These are phyloP conservation scores for Notamacropus eugenii DNA, from an alignment of 2,797 vertebrate species.

Conservation along the genomic window DNA sequence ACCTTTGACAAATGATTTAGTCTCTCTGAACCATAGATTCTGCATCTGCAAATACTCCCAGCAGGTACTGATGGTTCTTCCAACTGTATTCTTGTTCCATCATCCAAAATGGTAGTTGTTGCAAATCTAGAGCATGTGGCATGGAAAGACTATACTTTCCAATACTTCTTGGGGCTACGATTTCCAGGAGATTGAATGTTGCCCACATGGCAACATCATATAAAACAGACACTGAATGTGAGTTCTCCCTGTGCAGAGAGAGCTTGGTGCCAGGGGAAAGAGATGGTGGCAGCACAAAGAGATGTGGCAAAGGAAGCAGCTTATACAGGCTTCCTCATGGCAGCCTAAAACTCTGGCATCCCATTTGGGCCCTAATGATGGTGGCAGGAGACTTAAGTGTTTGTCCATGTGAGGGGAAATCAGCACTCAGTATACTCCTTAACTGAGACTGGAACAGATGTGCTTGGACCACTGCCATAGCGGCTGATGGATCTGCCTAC, in stretches of 20 bases:
- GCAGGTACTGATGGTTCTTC: background rate
- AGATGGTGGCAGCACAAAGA: background rate
- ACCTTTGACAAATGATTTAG: background rate
- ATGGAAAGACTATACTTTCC: background rate
- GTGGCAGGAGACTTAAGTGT: background rate
- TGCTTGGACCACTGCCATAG: background rate
- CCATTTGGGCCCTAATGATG: background rate
- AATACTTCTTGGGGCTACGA: background rate
- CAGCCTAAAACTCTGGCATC: background rate
- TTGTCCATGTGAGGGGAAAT: background rate
- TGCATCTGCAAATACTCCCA: background rate
- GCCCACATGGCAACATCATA: background rate
- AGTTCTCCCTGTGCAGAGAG: background rate
- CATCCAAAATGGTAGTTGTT: background rate
- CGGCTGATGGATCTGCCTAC: background rate
- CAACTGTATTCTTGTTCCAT: background rate
- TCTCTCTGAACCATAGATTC: background rate
- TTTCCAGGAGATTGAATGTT: background rate
- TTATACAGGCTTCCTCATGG: background rate
- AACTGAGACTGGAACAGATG: background rate
- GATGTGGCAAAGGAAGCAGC: background rate
- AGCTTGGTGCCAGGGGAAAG: background rate
- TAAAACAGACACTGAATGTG: background rate
- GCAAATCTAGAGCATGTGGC: background rate
- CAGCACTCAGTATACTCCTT: background rate